Evolutionary conservation across 2,113 vertebrate genomes (phyloP), one percentile per base, ranked within the genome.

Genomic region (Pseudolaguvia tuberculata): DNA sequence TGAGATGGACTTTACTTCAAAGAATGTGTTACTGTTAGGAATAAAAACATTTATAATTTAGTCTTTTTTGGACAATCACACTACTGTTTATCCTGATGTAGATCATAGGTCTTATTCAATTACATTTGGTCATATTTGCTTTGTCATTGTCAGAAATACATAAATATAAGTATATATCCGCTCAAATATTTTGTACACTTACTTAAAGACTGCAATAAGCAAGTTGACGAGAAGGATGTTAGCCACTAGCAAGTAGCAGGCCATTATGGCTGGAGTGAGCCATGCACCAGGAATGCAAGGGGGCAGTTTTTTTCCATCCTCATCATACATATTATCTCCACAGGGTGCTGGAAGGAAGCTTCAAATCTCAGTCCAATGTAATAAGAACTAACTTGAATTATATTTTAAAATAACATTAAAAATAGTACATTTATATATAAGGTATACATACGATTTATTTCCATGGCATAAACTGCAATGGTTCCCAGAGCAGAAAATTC

Each of bases 131-230:
- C 15, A 23, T 57, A 39, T 73, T 68, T 73, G 21, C 3, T 59
- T 27, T 52, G 21, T 78, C 51, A 45, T 50, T 12, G 27, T 18
- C 25, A 20, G 1, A 67, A 14, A 29, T 42, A 3, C n/a, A n/a
- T n/a, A 35, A 35, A 35, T 18, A 21, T 9, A 42, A 3, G 6
- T 10, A n/a, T 8, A 15, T 66, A 63, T 45, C n/a, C 6, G 25
- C 9, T 67, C 4, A 9, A 73, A 29, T 61, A 21, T 47, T 70
- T 53, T 53, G 9, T 68, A 74, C 68, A 84, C 90, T 29, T 91
- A 98, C 97, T 99, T 99, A 88, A 99, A 99, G 56, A 99, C 97
- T 1, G 97, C 97, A 68, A 99, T 98, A 65, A 99, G 92, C 77
- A 99, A 84, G 87, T 99, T 99, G 78, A 99, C 97, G 78, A 99